Percentiles rank a stretch among this genome's conserved stretches.
phyloP scores from a whole-genome alignment of 2,113 vertebrate genomes.

The Cebus imitator region DNA sequence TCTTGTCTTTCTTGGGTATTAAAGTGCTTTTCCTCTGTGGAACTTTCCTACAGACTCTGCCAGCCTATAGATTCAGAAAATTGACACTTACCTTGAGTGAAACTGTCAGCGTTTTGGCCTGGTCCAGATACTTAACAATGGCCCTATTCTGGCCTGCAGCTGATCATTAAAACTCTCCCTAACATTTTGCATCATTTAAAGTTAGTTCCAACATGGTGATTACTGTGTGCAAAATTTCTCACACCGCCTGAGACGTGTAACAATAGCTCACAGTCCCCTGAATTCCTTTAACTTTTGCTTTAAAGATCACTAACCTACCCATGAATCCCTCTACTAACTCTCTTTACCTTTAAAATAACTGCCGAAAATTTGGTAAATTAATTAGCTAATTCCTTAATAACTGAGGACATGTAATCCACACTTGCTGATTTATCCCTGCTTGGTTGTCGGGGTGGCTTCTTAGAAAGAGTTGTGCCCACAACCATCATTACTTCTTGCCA shows the following conservation, averaged over 20 bases:
- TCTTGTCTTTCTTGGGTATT: background rate
- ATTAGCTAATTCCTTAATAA: constrained; percentile 53
- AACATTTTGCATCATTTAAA: constrained; percentile 38
- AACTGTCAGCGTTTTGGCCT: constrained; percentile 32
- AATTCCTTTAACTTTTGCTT: constrained; percentile 35
- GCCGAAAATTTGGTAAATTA: constrained; percentile 25
- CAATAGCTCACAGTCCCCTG: background rate
- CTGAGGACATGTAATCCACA: background rate
- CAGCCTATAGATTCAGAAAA: constrained; percentile 32
- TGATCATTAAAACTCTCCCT: constrained; percentile 43
- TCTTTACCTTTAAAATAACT: constrained; percentile 41
- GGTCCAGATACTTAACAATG: background rate
- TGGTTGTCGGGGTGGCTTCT: constrained; percentile 25
- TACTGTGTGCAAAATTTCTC: background rate
- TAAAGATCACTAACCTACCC: background rate
- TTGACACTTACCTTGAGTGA: constrained; percentile 52
- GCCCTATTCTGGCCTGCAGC: constrained; percentile 31
- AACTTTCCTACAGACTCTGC: background rate
- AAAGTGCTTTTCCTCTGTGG: background rate
- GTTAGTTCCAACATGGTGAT: background rate
- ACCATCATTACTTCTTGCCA: background rate
- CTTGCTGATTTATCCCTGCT: constrained; percentile 22
- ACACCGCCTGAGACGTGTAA: background rate
- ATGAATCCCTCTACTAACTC: background rate
- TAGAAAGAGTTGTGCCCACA: background rate